A percentile compares a stretch with the other conserved stretches of the same genome.
phyloP scores from a whole-genome alignment of 2,113 vertebrate species.

The Vulpes vulpes region DNA sequence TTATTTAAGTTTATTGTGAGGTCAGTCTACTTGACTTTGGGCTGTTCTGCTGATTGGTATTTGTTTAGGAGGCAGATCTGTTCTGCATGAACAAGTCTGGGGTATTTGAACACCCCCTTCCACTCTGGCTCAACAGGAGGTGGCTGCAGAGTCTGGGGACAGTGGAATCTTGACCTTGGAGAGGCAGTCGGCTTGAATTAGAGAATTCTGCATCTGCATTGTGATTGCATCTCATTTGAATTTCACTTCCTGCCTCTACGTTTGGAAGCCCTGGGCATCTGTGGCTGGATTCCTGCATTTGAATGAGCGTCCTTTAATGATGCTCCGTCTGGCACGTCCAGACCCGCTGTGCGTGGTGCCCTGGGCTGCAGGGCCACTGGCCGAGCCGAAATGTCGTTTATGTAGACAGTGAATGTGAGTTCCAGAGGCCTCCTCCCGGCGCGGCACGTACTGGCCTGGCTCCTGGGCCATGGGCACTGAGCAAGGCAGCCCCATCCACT shows the following conservation, averaged over 20 bases:
- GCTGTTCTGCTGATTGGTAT: slow-evolving; percentile 85
- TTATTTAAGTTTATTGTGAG: slow-evolving; percentile 67
- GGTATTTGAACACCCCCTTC: slow-evolving; percentile 73
- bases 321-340: slow-evolving; percentile 72
- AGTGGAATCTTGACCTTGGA: slow-evolving; percentile 79
- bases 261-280: slow-evolving; percentile 82
- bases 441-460: neutral
- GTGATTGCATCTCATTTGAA: slow-evolving; percentile 85
- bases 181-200: slow-evolving; percentile 79
- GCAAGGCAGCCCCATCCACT: neutral
- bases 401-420: neutral
- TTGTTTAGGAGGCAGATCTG: slow-evolving; percentile 85
- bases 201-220: slow-evolving; percentile 83
- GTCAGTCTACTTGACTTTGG: slow-evolving; percentile 73
- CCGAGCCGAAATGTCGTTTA: rapidly evolving
- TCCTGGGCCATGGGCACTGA: neutral
- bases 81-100: slow-evolving; percentile 84
- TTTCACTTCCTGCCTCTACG: slow-evolving; percentile 84
- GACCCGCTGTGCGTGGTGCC: slow-evolving; percentile 73
- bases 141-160: slow-evolving; percentile 82
- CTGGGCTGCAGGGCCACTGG: too few species aligned
- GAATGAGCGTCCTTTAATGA: slow-evolving; percentile 81
- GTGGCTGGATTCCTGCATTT: slow-evolving; percentile 83
- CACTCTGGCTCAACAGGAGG: slow-evolving; percentile 82
- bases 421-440: neutral